Percentiles rank a stretch among this genome's conserved stretches.
Conservation (phyloP, 2,797 vertebrate species). For the Pangasius mekongensis region DNA sequence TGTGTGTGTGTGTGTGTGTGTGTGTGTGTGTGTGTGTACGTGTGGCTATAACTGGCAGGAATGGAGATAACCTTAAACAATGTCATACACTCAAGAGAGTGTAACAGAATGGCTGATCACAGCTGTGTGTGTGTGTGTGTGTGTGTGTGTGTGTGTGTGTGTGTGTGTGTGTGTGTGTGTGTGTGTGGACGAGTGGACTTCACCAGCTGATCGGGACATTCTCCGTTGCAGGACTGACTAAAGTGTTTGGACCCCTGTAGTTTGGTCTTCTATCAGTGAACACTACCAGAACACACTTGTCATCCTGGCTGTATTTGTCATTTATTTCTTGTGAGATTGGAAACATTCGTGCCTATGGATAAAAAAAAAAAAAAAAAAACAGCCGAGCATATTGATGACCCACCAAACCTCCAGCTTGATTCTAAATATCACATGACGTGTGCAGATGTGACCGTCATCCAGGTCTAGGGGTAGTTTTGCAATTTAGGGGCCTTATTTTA, state of each 20-base stretch:
- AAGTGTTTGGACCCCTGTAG: slow-evolving; percentile 21
- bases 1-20: slow-evolving; percentile 56
- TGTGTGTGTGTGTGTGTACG: slow-evolving; percentile 5
- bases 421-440: neutral
- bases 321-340: slow-evolving; percentile 2
- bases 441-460: neutral
- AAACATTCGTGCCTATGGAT: neutral
- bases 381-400: neutral
- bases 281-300: slow-evolving; percentile 38
- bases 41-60: slow-evolving; percentile 16
- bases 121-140: slow-evolving; percentile 48
- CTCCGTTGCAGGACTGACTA: neutral
- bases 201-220: slow-evolving; percentile 70
- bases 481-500: slow-evolving; percentile 73
- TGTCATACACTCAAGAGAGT: slow-evolving; percentile 35
- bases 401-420: neutral
- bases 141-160: slow-evolving; percentile 30
- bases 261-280: slow-evolving; percentile 43
- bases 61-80: slow-evolving; percentile 36
- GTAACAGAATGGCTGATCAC: slow-evolving; percentile 83
- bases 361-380: neutral
- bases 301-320: neutral
- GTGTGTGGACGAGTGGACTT: slow-evolving; percentile 80
- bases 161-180: slow-evolving; percentile 33
- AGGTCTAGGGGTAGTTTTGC: slow-evolving; percentile 54